Conservation (phyloP, 2,888 invertebrate genomes). For the Anorthoa munda region DNA sequence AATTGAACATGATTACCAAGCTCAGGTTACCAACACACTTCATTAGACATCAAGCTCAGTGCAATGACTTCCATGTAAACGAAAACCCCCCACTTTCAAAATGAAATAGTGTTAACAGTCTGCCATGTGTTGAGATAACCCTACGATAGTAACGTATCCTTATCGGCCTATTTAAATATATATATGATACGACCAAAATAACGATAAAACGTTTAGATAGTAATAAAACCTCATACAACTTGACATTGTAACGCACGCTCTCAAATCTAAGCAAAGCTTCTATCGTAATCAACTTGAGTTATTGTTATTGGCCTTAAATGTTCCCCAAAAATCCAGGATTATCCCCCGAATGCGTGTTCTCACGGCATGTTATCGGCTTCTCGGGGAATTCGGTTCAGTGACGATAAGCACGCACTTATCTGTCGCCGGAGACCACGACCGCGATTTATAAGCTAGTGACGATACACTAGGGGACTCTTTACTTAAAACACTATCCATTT, state of each 20-base stretch:
- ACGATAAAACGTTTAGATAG: slow-evolving; percentile 49
- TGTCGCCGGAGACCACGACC: slow-evolving; percentile 72
- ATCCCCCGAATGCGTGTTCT: slow-evolving; percentile 80
- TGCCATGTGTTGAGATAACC: slow-evolving; percentile 18
- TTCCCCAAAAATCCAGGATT: slow-evolving; percentile 75
- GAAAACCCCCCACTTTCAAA: slow-evolving; percentile 27
- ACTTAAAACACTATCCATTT: slow-evolving; percentile 44
- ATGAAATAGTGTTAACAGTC: slow-evolving; percentile 26
- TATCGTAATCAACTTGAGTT: slow-evolving; percentile 72
- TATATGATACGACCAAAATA: slow-evolving; percentile 36
- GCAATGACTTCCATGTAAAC: slow-evolving; percentile 52
- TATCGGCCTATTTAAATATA: slow-evolving; percentile 46
- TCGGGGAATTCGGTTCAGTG: slow-evolving; percentile 77
- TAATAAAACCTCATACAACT: slow-evolving; percentile 66
- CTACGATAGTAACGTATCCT: slow-evolving; percentile 17
- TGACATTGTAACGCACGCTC: slow-evolving; percentile 58
- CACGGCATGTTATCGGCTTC: slow-evolving; percentile 83
- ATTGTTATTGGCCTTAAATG: slow-evolving; percentile 73
- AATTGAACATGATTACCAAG: slow-evolving; percentile 63
- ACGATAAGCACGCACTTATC: slow-evolving; percentile 86
- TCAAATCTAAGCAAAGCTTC: slow-evolving; percentile 68
- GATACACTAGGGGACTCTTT: slow-evolving; percentile 56
- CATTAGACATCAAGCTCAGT: slow-evolving; percentile 59
- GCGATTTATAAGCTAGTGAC: slow-evolving; percentile 76
- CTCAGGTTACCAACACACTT: slow-evolving; percentile 64